Evolutionary conservation across 2,113 vertebrate species (phyloP), one percentile per base, ranked within the genome.

Genomic region (Felis chaus): DNA sequence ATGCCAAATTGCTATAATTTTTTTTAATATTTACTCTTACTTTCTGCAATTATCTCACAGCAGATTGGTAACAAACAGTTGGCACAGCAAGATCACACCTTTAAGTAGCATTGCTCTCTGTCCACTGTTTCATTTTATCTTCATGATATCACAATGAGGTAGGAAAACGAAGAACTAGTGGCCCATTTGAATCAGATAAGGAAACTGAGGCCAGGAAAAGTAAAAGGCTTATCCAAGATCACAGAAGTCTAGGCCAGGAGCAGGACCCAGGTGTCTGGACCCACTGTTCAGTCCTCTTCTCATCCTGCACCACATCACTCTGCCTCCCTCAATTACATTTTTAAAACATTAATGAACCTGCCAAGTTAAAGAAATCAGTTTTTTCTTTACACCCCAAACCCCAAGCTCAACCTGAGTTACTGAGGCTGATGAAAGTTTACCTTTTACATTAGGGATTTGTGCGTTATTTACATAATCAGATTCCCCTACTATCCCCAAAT

Each of bases 381-480:
- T 95, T 94, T 55, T 89, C 39, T 69, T 91, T 83, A 91, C 65
- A 83, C n/a, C 45, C 33, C 11, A 36, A 69, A 7, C 21, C 50
- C 63, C n/a, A 90, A 86, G 12, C 63, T 93, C 25, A 86, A 13
- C 53, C 85, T 9, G 14, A 73, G 29, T 80, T 80, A 74, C 76
- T 48, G 97, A 96, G 93, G 74, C 55, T 84, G 57, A 87, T 53
- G 55, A n/a, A 87, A 48, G n/a, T 97, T 96, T 96, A 45, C 79
- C 14, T 61, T 87, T 39, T 91, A 89, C 96, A 2, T 33, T 11
- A 55, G 86, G 83, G 79, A 33, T 82, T 95, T 96, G 61, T 80
- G 85, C 68, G 76, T 53, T 69, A 92, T 96, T 85, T 92, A 15
- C 93, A 61, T 69, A 55, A 96, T 97, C 86, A 96, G 91, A 93